Conservation (phyloP, 1,140 invertebrate genomes). For the Coptotermes formosanus region DNA sequence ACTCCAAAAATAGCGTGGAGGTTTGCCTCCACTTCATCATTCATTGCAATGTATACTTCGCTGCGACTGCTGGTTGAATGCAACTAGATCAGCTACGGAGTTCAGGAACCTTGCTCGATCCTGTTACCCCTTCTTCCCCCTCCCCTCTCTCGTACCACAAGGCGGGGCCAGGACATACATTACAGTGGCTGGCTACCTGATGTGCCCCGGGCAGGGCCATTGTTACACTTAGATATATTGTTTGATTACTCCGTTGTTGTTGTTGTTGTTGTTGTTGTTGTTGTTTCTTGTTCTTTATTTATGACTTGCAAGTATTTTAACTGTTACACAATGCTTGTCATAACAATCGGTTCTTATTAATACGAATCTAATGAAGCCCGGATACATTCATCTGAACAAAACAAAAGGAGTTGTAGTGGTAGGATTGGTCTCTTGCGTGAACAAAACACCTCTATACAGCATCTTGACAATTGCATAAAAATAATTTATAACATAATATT, state of each 20-base stretch:
- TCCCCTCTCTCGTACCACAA: neutral
- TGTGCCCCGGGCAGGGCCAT: neutral
- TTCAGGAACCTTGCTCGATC: neutral
- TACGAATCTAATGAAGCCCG: neutral
- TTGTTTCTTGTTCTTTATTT: neutral
- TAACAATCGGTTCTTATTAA: conserved; percentile 2
- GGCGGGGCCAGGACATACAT: neutral
- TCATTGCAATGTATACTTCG: too few species aligned
- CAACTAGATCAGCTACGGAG: neutral
- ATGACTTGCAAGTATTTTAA: conserved; percentile 14
- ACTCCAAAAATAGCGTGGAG: too few species aligned
- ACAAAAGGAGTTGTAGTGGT: neutral
- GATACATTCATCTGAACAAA: neutral
- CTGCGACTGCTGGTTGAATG: neutral
- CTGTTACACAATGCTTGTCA: conserved; percentile 15
- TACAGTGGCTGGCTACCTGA: conserved; percentile 17
- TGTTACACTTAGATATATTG: conserved; percentile 15
- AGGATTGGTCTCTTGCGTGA: neutral
- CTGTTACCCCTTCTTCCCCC: neutral
- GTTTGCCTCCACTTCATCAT: too few species aligned
- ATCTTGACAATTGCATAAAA: neutral
- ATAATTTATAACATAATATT: neutral
- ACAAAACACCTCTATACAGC: neutral
- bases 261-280: neutral
- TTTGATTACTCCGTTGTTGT: neutral